Base-by-base conservation (phyloP, 2,113 vertebrate species). In the Hydrolagus affinis region DNA sequence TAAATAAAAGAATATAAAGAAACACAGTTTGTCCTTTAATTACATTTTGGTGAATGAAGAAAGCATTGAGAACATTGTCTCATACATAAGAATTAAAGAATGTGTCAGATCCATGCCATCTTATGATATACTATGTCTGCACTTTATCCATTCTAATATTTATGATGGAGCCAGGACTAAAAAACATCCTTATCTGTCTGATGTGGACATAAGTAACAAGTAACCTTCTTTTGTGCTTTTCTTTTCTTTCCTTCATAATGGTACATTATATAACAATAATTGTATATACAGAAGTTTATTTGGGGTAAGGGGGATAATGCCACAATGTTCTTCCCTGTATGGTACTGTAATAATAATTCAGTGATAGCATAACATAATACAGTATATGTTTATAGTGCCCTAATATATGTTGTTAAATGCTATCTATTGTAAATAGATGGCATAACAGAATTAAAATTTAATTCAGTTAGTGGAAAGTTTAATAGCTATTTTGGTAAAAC, bases 1-100 rank as follows among this genome's bases (percentile, higher is more conserved):
- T 66, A 73, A 21, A 44, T 44, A 6, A 83, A 83, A 68, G 56
- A 80, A 66, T 9, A 66, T 11, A 30, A 66, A 66, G 28, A 11
- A 83, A 83, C 25, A 30, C 3, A 8, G 60, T 28, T 56, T 83
- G 30, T 17, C n/a, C 78, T 66, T 83, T 66, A 83, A 83, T 66
- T 28, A 83, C 17, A 68, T 8, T 80, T 64, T 80, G 23, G 66
- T n/a, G 66, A 19, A 66, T 12, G 23, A 8, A 32, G 25, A 83
- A 83, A 32, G 78, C 78, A 32, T 32, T 83, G 32, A 17, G 60
- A 62, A 83, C 25, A 15, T 83, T 83, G 30, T 59, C 25, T 83
- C 78, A 66, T 83, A 23, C 30, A 83, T 68, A 83, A 32, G 78
- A 28, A 44, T 44, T 44, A 44, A 80, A 83, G 60, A 30, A 2